Percentiles rank a stretch among this genome's conserved stretches.
Conservation (phyloP, 2,797 vertebrate genomes). For the Coregonus suidteri region DNA sequence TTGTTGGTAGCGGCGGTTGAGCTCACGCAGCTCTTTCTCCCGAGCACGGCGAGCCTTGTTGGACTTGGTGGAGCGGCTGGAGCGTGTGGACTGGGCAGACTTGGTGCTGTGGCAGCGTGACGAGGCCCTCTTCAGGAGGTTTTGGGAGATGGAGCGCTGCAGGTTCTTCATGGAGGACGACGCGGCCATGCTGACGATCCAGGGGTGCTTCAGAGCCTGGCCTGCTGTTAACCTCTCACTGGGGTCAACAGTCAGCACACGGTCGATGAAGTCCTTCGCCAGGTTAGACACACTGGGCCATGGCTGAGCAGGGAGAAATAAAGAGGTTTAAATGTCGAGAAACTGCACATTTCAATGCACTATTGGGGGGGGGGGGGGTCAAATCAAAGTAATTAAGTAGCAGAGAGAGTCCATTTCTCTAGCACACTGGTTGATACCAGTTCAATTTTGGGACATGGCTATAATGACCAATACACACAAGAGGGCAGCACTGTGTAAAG, state of each 20-base stretch:
- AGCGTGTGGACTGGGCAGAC: conserved; percentile 92
- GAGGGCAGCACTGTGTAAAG: conserved; percentile 52
- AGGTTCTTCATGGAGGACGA: conserved; percentile 99
- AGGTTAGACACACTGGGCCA: conserved; percentile 98
- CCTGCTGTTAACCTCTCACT: conserved; percentile 88
- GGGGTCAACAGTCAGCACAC: conserved; percentile 93
- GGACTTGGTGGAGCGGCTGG: conserved; percentile 95
- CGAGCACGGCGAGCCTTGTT: conserved; percentile 91
- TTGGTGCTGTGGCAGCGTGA: conserved; percentile 99
- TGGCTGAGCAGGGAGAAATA: conserved; percentile 74
- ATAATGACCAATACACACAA: conserved; percentile 26
- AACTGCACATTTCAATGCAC: background rate
- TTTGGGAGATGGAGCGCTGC: conserved; percentile 97
- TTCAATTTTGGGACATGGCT: background rate
- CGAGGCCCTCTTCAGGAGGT: conserved; percentile 94
- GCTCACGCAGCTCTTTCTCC: conserved; percentile 92
- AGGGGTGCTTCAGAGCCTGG: conserved; percentile 95
- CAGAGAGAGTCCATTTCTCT: background rate
- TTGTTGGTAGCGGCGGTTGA: conserved; percentile 97
- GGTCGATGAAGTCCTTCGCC: conserved; percentile 97
- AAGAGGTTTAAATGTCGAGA: background rate
- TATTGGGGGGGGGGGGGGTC: no score
- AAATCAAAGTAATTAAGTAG: background rate
- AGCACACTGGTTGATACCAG: background rate
- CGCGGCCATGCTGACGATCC: conserved; percentile 98